Conservation (phyloP, 2,113 vertebrate genomes). For the Prunella himalayana region DNA sequence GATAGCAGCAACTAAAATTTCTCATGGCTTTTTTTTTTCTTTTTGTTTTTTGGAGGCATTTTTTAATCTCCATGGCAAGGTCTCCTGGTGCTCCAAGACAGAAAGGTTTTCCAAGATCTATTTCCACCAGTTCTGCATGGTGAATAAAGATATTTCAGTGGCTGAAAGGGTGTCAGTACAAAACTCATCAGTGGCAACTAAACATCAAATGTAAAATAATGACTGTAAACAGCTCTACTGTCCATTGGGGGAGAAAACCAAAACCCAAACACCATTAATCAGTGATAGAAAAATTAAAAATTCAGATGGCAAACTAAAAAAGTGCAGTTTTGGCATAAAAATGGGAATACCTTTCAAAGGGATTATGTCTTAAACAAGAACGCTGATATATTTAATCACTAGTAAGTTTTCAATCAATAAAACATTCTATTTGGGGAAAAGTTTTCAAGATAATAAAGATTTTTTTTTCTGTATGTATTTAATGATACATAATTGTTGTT, state of each 20-base stretch:
- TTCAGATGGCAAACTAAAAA: neutral
- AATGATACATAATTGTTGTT: neutral
- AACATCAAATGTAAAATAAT: neutral
- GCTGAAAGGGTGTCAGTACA: neutral
- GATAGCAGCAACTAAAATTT: constrained; percentile 18
- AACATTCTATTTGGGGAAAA: neutral
- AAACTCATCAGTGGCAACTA: neutral
- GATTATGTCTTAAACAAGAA: neutral
- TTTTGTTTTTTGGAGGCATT: neutral
- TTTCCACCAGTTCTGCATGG: constrained; percentile 45
- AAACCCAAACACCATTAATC: neutral
- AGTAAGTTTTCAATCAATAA: neutral
- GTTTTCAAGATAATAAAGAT: neutral
- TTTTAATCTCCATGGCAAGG: constrained; percentile 54
- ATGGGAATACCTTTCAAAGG: neutral
- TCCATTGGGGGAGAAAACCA: neutral
- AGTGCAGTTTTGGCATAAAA: neutral
- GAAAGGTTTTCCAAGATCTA: constrained; percentile 60
- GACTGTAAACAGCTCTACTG: neutral
- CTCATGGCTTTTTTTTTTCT: neutral
- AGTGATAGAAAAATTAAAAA: neutral
- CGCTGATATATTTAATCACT: neutral
- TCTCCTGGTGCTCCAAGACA: constrained; percentile 57
- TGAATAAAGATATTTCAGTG: neutral
- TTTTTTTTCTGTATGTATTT: neutral